Evolutionary conservation across 2,888 invertebrate genomes (phyloP), one percentile per base, ranked within the genome.

Genomic region (Napeogenes sylphis): DNA sequence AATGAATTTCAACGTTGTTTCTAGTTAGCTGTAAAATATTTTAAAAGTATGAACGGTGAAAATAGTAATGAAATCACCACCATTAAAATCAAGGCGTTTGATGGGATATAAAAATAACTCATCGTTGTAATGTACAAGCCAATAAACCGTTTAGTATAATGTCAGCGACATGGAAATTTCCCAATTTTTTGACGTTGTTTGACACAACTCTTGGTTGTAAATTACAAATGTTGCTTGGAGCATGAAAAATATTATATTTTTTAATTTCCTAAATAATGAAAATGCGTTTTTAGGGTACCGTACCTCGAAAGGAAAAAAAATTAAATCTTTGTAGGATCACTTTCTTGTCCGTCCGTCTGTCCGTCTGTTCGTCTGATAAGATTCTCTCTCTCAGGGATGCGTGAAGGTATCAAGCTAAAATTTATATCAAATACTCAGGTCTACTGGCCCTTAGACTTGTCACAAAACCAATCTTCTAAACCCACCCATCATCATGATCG

Each of bases 141-240:
- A 83, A 82, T 83, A 80, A 81, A 79, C 79, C 77, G 70, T 75
- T 78, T 76, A 77, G 80, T 80, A 75, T 73, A 72, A 68, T 69
- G 66, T 73, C 76, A 74, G 72, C 76, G 76, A 72, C 73, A 75
- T 74, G 73, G 68, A 76, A 74, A 76, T 72, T 70, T 75, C 76
- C 56, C 38, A 30, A 51, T 51, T 30, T 51, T 51, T 51, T 13
- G 21, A 51, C 12, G 51, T 51, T 30, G 21, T 51, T 51, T 30
- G 30, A 30, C 51, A 21, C 30, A 21, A 51, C 51, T 51, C 51
- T 4, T 51, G 51, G n/a, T 30, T 51, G 30, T 21, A 8, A n/a
- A 51, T n/a, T 30, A 51, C 51, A 51, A 30, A 51, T 51, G 30
- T 8, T 51, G 21, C 21, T 51, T 51, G 30, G 51, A 21, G 51